A percentile compares a stretch with the other conserved stretches of the same genome.
Evolutionary conservation across 1,140 invertebrate species (phyloP).

Genomic region (Pygmarrhopalites habei): DNA sequence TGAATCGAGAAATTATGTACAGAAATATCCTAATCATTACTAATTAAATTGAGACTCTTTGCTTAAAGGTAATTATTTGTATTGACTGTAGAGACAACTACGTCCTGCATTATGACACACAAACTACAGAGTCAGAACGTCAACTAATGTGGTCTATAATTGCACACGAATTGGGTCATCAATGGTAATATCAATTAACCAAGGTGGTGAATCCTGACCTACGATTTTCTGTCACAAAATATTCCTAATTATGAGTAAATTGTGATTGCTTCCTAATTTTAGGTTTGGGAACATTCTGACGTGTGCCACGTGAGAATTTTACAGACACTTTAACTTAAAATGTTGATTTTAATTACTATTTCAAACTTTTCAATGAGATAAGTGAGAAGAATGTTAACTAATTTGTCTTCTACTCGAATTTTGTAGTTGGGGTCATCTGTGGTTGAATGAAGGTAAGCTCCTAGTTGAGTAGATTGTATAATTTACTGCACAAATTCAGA

Average conservation of each 20-base stretch:
- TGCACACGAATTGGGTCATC: constrained; percentile 27
- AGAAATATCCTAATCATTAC: too few species aligned
- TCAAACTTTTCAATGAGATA: neutral
- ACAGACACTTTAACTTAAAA: neutral
- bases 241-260: neutral
- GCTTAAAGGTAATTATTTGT: neutral
- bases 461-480: too few species aligned
- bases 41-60: neutral
- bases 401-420: too few species aligned
- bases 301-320: too few species aligned
- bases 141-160: constrained; percentile 7
- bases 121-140: constrained; percentile 6
- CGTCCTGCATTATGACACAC: constrained; percentile 2
- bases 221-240: too few species aligned
- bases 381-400: neutral
- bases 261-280: too few species aligned
- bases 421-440: constrained; percentile 48
- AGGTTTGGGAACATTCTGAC: constrained; percentile 49
- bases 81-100: neutral
- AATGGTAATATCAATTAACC: too few species aligned
- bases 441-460: constrained; percentile 54
- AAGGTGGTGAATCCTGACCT: too few species aligned
- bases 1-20: too few species aligned
- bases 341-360: neutral
- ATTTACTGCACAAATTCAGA: too few species aligned